Evolutionary conservation across 2,113 vertebrate genomes (phyloP).

Genomic region (Ranitomeya imitator): DNA sequence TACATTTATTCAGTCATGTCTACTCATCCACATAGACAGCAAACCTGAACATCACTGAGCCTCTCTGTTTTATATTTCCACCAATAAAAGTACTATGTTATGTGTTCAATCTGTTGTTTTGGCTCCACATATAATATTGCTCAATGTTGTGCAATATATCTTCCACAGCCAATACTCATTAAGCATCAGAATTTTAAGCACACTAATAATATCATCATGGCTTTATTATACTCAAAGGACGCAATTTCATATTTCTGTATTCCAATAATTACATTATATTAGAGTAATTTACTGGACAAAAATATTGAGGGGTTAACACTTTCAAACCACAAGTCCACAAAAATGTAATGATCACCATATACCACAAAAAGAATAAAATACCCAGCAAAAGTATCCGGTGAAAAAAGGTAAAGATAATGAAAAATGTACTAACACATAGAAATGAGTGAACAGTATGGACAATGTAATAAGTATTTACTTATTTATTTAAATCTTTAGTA

Average conservation of each 20-base stretch:
- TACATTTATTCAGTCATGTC: too few relatives aligned
- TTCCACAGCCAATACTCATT: background rate
- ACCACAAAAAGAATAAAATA: too few relatives aligned
- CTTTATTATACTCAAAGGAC: background rate
- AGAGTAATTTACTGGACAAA: background rate
- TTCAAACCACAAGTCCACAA: too few relatives aligned
- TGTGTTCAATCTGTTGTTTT: background rate
- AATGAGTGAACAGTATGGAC: too few relatives aligned
- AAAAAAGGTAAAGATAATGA: too few relatives aligned
- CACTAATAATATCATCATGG: slow-evolving; percentile 2
- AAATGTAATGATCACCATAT: too few relatives aligned
- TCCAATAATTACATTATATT: background rate
- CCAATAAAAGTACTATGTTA: background rate
- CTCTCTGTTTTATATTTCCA: background rate
- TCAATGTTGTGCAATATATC: slow-evolving; percentile 3
- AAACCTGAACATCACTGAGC: background rate
- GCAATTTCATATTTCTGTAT: background rate
- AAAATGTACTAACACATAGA: too few relatives aligned
- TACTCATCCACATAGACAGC: background rate
- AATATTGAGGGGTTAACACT: background rate
- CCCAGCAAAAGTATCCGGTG: too few relatives aligned
- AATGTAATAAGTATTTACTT: too few relatives aligned
- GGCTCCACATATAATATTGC: slow-evolving; percentile 3
- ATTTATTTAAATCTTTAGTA: too few relatives aligned
- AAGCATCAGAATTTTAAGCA: background rate